Percentiles rank a stretch among this genome's conserved stretches.
phyloP scores from a whole-genome alignment of 2,113 vertebrate genomes.

The Menura novaehollandiae region DNA sequence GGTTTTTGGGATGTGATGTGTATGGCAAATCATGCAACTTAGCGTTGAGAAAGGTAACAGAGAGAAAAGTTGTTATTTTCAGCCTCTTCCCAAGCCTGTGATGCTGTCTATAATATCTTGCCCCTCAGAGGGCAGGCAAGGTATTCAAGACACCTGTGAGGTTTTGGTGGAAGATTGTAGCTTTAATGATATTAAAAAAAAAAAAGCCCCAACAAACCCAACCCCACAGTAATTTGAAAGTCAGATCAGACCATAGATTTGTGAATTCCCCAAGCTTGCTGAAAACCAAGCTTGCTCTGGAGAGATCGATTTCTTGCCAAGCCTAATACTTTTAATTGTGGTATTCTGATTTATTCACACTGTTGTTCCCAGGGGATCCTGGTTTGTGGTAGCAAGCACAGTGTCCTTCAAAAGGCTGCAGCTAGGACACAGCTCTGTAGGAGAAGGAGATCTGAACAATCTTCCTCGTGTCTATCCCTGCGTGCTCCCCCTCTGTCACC shows the following conservation, averaged over 20 bases:
- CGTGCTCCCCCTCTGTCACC: not conserved
- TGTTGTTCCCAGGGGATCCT: not conserved
- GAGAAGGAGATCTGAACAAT: not conserved
- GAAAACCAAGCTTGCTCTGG: not conserved
- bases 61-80: not conserved
- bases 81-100: not conserved
- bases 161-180: not conserved
- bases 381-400: not conserved
- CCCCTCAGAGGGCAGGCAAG: not conserved
- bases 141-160: not conserved
- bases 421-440: not conserved
- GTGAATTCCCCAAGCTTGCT: not conserved
- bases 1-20: not conserved
- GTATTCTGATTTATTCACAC: slow-evolving; percentile 5
- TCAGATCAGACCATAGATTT: not conserved
- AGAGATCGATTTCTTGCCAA: not conserved
- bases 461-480: not conserved
- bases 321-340: not conserved
- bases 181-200: not conserved
- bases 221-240: not conserved
- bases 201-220: not conserved
- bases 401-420: not conserved
- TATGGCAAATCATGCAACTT: not conserved
- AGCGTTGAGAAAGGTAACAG: not conserved
- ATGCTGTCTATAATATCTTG: not conserved